Evolutionary conservation across 2,888 invertebrate genomes (phyloP).

Genomic region (Gymnosoma rotundatum): DNA sequence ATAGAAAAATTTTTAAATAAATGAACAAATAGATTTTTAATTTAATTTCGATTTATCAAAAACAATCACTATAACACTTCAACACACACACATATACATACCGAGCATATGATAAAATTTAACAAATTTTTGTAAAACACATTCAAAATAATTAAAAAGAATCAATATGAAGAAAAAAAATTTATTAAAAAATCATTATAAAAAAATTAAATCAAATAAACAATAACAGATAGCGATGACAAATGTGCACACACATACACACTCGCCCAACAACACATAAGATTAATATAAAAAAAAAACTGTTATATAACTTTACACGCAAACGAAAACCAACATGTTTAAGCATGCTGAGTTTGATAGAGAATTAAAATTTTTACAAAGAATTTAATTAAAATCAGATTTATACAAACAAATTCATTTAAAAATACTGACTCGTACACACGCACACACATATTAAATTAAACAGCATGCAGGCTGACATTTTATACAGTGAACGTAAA

Average conservation of each 20-base stretch:
- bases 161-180: constrained; percentile 32
- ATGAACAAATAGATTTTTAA: constrained; percentile 51
- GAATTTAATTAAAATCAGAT: constrained; percentile 70
- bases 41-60: constrained; percentile 50
- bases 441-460: neutral
- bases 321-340: neutral
- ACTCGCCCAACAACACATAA: neutral
- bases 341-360: constrained; percentile 32
- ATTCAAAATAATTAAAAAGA: constrained; percentile 62
- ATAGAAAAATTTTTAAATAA: constrained; percentile 35
- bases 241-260: constrained; percentile 15
- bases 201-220: constrained; percentile 58
- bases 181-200: constrained; percentile 39
- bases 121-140: constrained; percentile 34
- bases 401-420: constrained; percentile 55
- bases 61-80: constrained; percentile 22
- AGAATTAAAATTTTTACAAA: constrained; percentile 64
- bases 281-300: neutral
- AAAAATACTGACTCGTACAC: neutral
- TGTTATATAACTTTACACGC: neutral
- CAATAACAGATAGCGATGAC: constrained; percentile 43
- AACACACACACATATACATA: constrained; percentile 6
- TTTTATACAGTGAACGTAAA: constrained; percentile 7
- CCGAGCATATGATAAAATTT: constrained; percentile 8
- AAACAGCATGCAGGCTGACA: neutral